Percentiles rank a stretch among this genome's conserved stretches.
Conservation (phyloP, 2,113 vertebrate species). For the Gallinago paraguaiae region DNA sequence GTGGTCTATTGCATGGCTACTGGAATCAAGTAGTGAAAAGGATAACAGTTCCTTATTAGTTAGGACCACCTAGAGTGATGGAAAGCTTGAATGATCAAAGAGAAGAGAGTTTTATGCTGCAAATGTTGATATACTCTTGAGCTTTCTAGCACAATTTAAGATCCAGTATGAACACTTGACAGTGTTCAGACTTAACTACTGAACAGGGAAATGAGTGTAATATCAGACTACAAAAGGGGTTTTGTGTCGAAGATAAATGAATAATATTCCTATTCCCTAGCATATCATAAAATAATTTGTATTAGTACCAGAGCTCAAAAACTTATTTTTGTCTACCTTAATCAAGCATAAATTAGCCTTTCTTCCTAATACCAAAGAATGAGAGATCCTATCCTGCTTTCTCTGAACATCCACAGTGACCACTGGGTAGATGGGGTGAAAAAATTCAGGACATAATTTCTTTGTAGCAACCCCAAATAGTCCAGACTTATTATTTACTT, state of each 20-base stretch:
- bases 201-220: background rate
- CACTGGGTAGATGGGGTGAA: background rate
- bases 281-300: background rate
- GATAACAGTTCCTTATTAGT: constrained; percentile 69
- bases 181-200: background rate
- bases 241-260: constrained; percentile 2
- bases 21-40: constrained; percentile 46
- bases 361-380: background rate
- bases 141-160: constrained; percentile 54
- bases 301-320: background rate
- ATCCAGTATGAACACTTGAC: constrained; percentile 11
- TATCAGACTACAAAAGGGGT: background rate
- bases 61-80: constrained; percentile 70
- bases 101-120: constrained; percentile 36
- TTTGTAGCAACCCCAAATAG: background rate
- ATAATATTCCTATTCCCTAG: background rate
- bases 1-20: constrained; percentile 32
- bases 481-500: background rate
- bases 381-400: background rate
- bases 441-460: background rate
- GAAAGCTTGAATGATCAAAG: constrained; percentile 75
- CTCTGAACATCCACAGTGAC: background rate
- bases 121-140: constrained; percentile 54
- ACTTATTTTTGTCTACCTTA: background rate
- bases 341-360: background rate